phyloP scores from a whole-genome alignment of 2,113 vertebrate genomes.

The Pogona vitticeps region DNA sequence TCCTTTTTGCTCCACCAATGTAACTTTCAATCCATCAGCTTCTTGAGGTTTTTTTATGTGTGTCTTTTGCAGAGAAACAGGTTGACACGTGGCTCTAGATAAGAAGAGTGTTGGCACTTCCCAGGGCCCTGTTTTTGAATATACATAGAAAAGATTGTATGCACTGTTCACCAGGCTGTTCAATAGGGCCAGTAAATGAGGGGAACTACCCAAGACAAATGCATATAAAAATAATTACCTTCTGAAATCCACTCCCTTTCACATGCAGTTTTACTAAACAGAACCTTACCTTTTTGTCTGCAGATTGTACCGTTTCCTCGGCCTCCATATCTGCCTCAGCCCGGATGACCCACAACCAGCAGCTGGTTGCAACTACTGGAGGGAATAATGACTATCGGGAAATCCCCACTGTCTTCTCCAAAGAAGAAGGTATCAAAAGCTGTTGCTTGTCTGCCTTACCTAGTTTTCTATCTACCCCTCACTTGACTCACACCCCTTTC shows the following conservation, averaged over 20 bases:
- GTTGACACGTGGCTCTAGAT: not conserved
- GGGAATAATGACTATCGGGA: conserved; percentile 63
- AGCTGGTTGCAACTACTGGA: not conserved
- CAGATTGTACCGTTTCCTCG: conserved; percentile 24
- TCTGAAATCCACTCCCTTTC: not conserved
- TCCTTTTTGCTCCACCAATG: not conserved
- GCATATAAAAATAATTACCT: too few relatives aligned
- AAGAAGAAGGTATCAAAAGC: conserved; percentile 68
- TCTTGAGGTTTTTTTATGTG: not conserved
- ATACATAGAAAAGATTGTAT: not conserved
- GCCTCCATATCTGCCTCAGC: not conserved
- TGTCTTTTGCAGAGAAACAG: not conserved
- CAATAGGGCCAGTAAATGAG: too few relatives aligned
- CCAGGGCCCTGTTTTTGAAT: not conserved
- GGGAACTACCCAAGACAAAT: too few relatives aligned
- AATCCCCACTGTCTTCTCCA: conserved; percentile 43
- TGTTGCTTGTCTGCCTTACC: not conserved
- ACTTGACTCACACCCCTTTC: not conserved
- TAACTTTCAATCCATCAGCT: not conserved
- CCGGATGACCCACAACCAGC: conserved; percentile 38
- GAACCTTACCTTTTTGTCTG: not conserved
- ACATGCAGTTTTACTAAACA: fast-evolving
- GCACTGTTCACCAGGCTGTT: too few relatives aligned
- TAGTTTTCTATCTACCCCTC: not conserved
- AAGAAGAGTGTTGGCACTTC: not conserved